Evolutionary conservation across 2,797 vertebrate genomes (phyloP).

Genomic region (Acanthurus lineatus): DNA sequence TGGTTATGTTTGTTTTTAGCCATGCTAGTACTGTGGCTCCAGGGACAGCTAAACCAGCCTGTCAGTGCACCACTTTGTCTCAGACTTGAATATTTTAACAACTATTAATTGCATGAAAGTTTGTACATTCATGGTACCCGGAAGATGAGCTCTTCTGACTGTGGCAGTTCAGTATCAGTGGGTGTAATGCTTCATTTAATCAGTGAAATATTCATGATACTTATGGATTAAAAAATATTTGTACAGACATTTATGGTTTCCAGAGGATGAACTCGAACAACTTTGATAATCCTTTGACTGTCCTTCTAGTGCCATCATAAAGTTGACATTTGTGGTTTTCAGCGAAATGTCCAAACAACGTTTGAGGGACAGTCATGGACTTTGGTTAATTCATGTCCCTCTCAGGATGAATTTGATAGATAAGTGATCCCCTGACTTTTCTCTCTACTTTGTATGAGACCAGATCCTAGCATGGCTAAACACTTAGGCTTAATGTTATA

Average conservation of each 20-base stretch:
- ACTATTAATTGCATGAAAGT: not conserved
- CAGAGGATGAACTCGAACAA: too few species aligned
- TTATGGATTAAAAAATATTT: too few species aligned
- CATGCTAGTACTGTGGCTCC: constrained; percentile 13
- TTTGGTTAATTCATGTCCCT: not conserved
- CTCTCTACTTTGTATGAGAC: not conserved
- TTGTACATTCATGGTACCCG: not conserved
- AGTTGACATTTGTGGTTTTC: too few species aligned
- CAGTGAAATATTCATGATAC: too few species aligned
- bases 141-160: not conserved
- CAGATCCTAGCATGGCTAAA: too few species aligned
- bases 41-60: not conserved
- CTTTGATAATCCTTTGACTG: too few species aligned
- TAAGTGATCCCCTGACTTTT: not conserved
- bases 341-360: too few species aligned
- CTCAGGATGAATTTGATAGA: not conserved
- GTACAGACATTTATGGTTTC: too few species aligned
- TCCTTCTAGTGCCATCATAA: too few species aligned
- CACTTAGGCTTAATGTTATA: not conserved
- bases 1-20: constrained; percentile 60
- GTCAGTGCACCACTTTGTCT: constrained; percentile 29
- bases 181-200: too few species aligned
- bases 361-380: not conserved
- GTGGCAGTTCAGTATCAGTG: not conserved
- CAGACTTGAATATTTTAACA: constrained; percentile 27